phyloP scores from a whole-genome alignment of 2,113 vertebrate genomes.

The Sinocyclocheilus anophthalmus region DNA sequence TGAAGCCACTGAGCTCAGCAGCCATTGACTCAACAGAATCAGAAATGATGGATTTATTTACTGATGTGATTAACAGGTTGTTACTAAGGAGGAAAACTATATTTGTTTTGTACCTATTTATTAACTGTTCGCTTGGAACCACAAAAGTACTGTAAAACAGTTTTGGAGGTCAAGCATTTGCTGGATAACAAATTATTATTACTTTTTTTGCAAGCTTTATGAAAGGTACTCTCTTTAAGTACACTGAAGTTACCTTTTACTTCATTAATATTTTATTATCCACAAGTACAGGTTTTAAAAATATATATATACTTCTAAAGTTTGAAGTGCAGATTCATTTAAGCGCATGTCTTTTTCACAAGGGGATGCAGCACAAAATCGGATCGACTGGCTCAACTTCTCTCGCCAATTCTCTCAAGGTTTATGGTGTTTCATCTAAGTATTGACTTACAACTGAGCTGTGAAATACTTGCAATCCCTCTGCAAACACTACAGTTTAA shows the following conservation, averaged over 20 bases:
- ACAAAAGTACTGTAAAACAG: not conserved
- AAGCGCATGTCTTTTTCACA: not conserved
- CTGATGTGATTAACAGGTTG: not conserved
- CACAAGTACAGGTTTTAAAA: not conserved
- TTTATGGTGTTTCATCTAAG: slow-evolving; percentile 10
- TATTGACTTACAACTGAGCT: slow-evolving; percentile 1
- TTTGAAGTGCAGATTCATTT: not conserved
- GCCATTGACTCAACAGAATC: not conserved
- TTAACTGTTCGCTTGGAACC: not conserved
- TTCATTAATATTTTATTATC: not conserved
- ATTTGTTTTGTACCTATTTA: slow-evolving; percentile 2
- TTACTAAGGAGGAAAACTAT: not conserved
- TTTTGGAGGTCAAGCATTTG: not conserved
- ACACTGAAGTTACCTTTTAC: not conserved
- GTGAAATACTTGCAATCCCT: not conserved
- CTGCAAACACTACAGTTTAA: not conserved
- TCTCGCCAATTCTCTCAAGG: not conserved
- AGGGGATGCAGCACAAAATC: not conserved
- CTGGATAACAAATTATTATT: not conserved
- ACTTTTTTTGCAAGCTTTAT: not conserved
- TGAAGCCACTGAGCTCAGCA: slow-evolving; percentile 11
- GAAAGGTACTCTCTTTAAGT: not conserved
- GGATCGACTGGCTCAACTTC: not conserved
- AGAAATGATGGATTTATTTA: not conserved
- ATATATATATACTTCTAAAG: not conserved